Base-by-base conservation (phyloP, 92 coral and sea anemone species). In the Montipora capitata region DNA sequence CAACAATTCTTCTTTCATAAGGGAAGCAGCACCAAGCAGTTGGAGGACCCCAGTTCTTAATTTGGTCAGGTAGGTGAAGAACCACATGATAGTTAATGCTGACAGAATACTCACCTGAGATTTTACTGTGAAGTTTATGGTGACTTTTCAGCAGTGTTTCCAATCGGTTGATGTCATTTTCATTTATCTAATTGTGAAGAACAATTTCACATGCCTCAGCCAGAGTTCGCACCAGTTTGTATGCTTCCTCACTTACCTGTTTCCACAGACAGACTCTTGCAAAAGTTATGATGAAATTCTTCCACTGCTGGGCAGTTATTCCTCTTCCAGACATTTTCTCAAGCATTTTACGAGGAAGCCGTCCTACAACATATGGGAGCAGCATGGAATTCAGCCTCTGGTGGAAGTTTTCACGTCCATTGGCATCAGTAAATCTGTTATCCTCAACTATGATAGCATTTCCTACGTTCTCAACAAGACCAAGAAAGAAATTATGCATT, bases 31-130 rank as follows among this genome's bases (percentile, higher is more conserved):
- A 89, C 59, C 71, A 68, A 14, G 85, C 93, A 7, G 78, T 69
- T 18, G 80, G 77, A 74, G 88, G 85, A 51, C 88, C 92, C 73
- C 79, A 74, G 75, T 89, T 71, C 66, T 58, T 66, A 38, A 89
- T 61, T 58, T 74, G 84, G 6, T 83, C 74, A 1, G 84, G 72
- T 20, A 77, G 4, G 35, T 89, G 93, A 20, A 80, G 62, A 16
- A 16, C 81, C 93, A 78, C 83, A 74, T 89, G 93, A 74, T 89
- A 89, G 52, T 89, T 89, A 18, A 89, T 78, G 15, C 85, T 40
- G n/a, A 89, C 66, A 41, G 73, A 65, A 77, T 72, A 89, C 76
- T 83, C 66, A 14, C 89, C 80, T 77, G 57, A 89, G 10, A 83
- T 42, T 58, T 65, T 65, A 14, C 38, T 14, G 63, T 74, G 77